Conservation (phyloP, 2,888 invertebrate species). For the Lissonota sp. region DNA sequence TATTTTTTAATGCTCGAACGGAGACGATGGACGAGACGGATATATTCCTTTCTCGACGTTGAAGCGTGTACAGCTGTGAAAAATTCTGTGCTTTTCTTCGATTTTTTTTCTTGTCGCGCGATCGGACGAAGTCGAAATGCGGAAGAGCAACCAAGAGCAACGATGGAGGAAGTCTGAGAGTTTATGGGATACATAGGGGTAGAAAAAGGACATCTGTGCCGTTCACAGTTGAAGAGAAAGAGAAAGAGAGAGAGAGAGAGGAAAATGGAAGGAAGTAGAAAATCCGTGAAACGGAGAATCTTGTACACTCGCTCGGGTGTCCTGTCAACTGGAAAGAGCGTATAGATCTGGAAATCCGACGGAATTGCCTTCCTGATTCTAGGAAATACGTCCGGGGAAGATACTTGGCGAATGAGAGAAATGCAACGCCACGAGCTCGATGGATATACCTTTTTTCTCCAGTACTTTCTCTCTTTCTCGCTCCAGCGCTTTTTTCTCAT, state of each 20-base stretch:
- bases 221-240: no score
- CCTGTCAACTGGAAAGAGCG: constrained; percentile 63
- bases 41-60: no score
- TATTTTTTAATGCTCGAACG: no score
- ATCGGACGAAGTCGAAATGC: no score
- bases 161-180: no score
- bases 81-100: no score
- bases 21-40: no score
- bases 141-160: no score
- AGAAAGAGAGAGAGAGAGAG: not conserved
- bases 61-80: no score
- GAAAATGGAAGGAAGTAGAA: constrained; percentile 26
- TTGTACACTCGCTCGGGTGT: constrained; percentile 34
- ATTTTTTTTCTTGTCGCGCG: no score
- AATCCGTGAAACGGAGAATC: constrained; percentile 45
- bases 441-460: not conserved
- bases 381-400: constrained; percentile 54
- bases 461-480: constrained; percentile 1
- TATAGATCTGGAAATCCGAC: constrained; percentile 65
- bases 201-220: no score
- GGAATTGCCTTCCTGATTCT: constrained; percentile 60
- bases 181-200: no score
- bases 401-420: constrained; percentile 42
- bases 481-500: not conserved
- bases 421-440: constrained; percentile 20